Evolutionary conservation across 2,888 invertebrate genomes (phyloP).

Genomic region (Margaritifera margaritifera): DNA sequence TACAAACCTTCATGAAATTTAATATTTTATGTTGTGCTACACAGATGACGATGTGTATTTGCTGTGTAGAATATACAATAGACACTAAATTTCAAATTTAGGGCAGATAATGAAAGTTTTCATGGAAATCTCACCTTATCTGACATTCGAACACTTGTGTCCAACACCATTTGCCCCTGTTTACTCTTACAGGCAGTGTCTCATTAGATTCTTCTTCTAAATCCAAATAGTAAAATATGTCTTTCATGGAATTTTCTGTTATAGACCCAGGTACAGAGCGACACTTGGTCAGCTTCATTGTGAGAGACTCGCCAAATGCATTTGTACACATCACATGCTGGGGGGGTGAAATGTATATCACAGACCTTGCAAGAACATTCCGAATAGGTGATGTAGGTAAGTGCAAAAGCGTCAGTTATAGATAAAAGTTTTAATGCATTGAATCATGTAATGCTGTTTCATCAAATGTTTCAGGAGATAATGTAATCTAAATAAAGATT

Average conservation of each 20-base stretch:
- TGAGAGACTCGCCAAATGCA: conserved; percentile 63
- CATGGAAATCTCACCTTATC: no score
- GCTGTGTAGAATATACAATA: no score
- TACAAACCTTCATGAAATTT: no score
- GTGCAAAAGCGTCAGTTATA: conserved; percentile 7
- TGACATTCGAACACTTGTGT: no score
- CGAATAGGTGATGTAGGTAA: conserved; percentile 67
- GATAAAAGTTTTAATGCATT: neutral
- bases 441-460: neutral
- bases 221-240: no score
- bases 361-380: conserved; percentile 47
- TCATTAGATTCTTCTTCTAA: no score
- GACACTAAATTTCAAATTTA: no score
- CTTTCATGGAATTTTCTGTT: conserved; percentile 2
- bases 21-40: no score
- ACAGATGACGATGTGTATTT: no score
- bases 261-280: conserved; percentile 55
- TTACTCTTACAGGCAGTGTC: no score
- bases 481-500: neutral
- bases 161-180: no score
- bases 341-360: conserved; percentile 61
- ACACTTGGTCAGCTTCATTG: conserved; percentile 61
- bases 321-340: conserved; percentile 69
- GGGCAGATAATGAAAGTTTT: no score
- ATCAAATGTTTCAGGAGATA: neutral